phyloP scores from a whole-genome alignment of 2,888 invertebrate species.

The Neoaliturus tenellus region DNA sequence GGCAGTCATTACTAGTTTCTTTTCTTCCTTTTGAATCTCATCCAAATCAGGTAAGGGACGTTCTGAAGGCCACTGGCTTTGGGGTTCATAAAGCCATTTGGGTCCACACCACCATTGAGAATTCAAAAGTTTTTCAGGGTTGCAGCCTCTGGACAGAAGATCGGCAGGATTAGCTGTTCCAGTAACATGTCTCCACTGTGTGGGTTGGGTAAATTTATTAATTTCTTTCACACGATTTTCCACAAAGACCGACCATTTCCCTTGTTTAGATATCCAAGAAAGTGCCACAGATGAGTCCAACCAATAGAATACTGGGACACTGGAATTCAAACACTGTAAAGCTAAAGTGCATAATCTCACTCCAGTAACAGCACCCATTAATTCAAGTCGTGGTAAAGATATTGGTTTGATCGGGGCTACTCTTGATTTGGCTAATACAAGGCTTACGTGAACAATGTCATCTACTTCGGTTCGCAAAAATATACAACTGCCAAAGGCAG shows the following conservation, averaged over 20 bases:
- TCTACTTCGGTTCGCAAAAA: constrained; percentile 61
- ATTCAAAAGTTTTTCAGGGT: constrained; percentile 63
- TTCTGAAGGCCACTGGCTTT: constrained; percentile 29
- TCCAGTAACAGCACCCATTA: too few species aligned
- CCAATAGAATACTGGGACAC: constrained; percentile 58
- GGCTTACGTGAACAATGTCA: constrained; percentile 57
- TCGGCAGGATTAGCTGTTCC: constrained; percentile 68
- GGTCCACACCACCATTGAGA: constrained; percentile 69
- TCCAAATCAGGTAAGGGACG: constrained; percentile 56
- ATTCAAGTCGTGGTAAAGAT: constrained; percentile 68
- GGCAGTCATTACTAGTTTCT: too few species aligned
- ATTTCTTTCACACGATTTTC: constrained; percentile 67
- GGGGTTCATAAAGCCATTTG: constrained; percentile 65
- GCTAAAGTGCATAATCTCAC: too few species aligned
- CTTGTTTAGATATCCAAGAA: constrained; percentile 58
- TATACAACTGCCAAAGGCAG: constrained; percentile 66
- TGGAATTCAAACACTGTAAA: too few species aligned
- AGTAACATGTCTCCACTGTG: constrained; percentile 67
- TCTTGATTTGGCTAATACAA: constrained; percentile 66
- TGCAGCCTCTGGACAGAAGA: constrained; percentile 68
- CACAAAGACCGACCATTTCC: constrained; percentile 66
- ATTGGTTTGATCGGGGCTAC: constrained; percentile 64
- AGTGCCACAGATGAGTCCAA: not conserved
- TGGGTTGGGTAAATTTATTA: constrained; percentile 55
- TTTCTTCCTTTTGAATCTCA: not conserved